Evolutionary conservation across 2,888 invertebrate species (phyloP).

Genomic region (Ferrisia virgata): DNA sequence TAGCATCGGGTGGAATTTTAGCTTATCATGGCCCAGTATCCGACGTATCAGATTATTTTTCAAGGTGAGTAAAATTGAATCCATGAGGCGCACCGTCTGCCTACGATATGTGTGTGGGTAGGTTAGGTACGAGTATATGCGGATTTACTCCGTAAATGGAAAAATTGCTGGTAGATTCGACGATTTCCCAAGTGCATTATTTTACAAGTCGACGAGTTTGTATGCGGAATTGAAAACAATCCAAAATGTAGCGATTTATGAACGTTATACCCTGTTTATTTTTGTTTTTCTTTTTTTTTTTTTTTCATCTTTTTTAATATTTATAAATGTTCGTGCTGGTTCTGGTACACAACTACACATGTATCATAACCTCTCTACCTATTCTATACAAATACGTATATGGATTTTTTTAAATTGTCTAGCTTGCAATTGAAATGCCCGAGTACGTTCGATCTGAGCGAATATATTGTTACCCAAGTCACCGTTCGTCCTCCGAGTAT

Average conservation of each 20-base stretch:
- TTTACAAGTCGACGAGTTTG: background rate
- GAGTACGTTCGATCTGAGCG: slow-evolving; percentile 78
- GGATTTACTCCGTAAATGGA: background rate
- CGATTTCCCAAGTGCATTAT: background rate
- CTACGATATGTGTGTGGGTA: too few relatives aligned
- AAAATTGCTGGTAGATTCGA: background rate
- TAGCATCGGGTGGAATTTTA: slow-evolving; percentile 44
- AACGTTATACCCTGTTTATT: background rate
- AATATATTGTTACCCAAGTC: slow-evolving; percentile 70
- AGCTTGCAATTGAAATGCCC: slow-evolving; percentile 69
- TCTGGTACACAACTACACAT: too few relatives aligned
- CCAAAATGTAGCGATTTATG: background rate
- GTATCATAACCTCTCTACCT: background rate
- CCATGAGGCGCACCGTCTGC: too few relatives aligned
- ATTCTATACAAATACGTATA: background rate
- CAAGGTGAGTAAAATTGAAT: background rate
- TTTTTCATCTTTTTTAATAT: background rate
- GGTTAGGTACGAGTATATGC: too few relatives aligned
- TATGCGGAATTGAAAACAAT: background rate
- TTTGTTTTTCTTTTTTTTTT: background rate
- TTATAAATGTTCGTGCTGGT: too few relatives aligned
- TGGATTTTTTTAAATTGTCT: background rate
- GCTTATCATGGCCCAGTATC: slow-evolving; percentile 47
- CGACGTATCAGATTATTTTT: slow-evolving; percentile 19
- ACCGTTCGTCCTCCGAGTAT: slow-evolving; percentile 50